phyloP scores from a whole-genome alignment of 2,888 invertebrate genomes.

The Platerodrilus igneus region DNA sequence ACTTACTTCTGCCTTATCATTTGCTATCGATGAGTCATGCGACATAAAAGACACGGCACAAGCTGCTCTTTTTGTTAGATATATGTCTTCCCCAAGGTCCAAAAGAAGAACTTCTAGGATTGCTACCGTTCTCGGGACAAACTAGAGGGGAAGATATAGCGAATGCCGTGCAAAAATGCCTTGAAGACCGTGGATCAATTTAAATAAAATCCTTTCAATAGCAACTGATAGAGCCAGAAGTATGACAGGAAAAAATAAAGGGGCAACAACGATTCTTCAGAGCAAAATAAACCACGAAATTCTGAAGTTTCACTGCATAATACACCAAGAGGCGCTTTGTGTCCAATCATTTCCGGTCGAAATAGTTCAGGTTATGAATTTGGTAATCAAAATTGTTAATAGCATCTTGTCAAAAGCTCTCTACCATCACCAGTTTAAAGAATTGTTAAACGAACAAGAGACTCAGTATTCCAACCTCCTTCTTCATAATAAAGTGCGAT shows the following conservation, averaged over 20 bases:
- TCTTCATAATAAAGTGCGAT: constrained; percentile 4
- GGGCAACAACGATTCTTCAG: constrained; percentile 27
- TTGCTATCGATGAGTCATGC: constrained; percentile 33
- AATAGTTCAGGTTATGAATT: constrained; percentile 29
- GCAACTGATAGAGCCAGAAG: constrained; percentile 30
- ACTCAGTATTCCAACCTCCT: constrained; percentile 16
- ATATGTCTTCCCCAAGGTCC: constrained; percentile 27
- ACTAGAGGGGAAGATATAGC: constrained; percentile 31
- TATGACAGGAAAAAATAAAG: constrained; percentile 20
- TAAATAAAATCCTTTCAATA: constrained; percentile 28
- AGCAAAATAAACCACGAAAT: constrained; percentile 31
- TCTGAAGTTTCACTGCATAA: constrained; percentile 33
- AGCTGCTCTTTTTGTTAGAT: constrained; percentile 32
- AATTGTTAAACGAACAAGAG: constrained; percentile 20
- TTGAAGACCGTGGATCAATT: constrained; percentile 24
- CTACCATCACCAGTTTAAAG: constrained; percentile 32
- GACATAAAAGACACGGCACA: constrained; percentile 35
- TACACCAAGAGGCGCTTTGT: constrained; percentile 35
- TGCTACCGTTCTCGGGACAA: constrained; percentile 23
- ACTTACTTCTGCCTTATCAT: constrained; percentile 31
- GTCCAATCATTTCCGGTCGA: constrained; percentile 34
- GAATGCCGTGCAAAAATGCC: constrained; percentile 30
- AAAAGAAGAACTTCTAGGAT: constrained; percentile 17
- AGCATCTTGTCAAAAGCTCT: constrained; percentile 28
- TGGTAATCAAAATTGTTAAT: constrained; percentile 25